These are phyloP conservation scores for Alfaro cultratus DNA, from an alignment of 2,797 vertebrate genomes.

Conservation along the genomic window DNA sequence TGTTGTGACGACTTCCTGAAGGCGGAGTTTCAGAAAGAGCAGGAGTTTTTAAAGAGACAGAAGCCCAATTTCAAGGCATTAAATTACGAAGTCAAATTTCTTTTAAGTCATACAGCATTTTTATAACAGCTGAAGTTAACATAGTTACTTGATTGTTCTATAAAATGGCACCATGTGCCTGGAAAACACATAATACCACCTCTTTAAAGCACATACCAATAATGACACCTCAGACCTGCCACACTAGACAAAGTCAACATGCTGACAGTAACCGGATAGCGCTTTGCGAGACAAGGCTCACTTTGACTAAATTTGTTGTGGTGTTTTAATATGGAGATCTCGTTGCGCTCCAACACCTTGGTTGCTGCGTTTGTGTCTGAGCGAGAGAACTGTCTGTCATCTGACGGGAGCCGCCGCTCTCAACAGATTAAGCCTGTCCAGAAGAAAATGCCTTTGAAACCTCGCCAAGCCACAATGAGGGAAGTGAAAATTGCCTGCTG, in stretches of 20 bases:
- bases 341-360: not conserved
- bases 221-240: not conserved
- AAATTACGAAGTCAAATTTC: too few relatives aligned
- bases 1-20: too few relatives aligned
- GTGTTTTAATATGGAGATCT: not conserved
- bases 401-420: not conserved
- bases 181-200: too few relatives aligned
- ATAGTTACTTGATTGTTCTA: too few relatives aligned
- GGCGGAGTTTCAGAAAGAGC: too few relatives aligned
- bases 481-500: conserved; percentile 27
- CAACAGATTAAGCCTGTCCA: conserved; percentile 23
- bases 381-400: conserved; percentile 29
- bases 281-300: not conserved
- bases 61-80: too few relatives aligned
- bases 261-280: not conserved
- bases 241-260: conserved; percentile 1
- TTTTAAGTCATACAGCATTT: too few relatives aligned
- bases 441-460: conserved; percentile 25
- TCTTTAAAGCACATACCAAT: not conserved
- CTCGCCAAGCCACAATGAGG: conserved; percentile 27
- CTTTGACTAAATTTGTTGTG: not conserved
- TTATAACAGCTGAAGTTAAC: too few relatives aligned
- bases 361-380: conserved; percentile 1
- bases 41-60: too few relatives aligned
- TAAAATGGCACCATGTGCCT: too few relatives aligned